Evolutionary conservation across 2,113 vertebrate species (phyloP).

Genomic region (Xerus inauris): DNA sequence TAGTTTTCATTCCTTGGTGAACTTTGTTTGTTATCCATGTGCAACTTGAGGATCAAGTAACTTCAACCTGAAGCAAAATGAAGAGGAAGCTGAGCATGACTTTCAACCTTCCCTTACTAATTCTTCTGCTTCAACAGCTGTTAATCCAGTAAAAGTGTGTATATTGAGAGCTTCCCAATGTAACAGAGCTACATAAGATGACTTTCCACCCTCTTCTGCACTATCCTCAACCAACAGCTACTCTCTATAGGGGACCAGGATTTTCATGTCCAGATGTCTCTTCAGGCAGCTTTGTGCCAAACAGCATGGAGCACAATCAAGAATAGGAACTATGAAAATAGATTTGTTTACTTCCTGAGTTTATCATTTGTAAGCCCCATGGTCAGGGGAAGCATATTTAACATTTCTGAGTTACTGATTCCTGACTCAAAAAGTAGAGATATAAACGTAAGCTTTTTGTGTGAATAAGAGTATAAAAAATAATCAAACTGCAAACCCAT

Average conservation of each 20-base stretch:
- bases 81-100: not conserved
- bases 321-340: not conserved
- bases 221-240: not conserved
- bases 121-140: not conserved
- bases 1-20: not conserved
- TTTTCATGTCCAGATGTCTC: not conserved
- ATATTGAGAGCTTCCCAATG: not conserved
- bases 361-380: not conserved
- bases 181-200: not conserved
- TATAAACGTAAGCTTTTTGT: not conserved
- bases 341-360: not conserved
- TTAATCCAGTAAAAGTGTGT: not conserved
- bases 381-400: not conserved
- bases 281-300: not conserved
- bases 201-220: not conserved
- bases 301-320: not conserved
- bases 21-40: not conserved
- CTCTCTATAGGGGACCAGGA: not conserved
- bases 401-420: not conserved
- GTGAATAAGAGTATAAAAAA: not conserved
- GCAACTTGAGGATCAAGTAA: not conserved
- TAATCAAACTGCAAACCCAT: too few relatives aligned
- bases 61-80: not conserved
- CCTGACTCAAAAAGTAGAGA: not conserved
- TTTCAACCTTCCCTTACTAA: not conserved